phyloP scores from a whole-genome alignment of 2,797 vertebrate species.

The Spatula clypeata region DNA sequence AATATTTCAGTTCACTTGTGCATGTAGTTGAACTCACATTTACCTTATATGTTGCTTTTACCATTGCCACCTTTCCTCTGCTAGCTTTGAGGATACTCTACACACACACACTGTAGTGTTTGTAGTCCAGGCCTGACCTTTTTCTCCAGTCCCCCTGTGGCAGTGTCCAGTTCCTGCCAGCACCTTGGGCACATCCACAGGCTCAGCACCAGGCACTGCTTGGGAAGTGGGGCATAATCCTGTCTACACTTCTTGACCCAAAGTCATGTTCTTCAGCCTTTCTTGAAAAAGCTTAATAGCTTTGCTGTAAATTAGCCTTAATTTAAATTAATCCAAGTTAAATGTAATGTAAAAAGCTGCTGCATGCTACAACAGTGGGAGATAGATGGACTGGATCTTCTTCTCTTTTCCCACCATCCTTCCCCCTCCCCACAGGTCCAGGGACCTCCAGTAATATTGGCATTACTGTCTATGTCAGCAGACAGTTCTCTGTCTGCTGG shows the following conservation, averaged over 20 bases:
- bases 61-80: background rate
- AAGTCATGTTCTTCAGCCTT: background rate
- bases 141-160: background rate
- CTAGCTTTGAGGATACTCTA: background rate
- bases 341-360: too few relatives aligned
- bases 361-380: background rate
- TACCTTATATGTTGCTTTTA: background rate
- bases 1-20: background rate
- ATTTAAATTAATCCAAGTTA: too few relatives aligned
- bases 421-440: background rate
- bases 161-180: background rate
- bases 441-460: background rate
- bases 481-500: background rate
- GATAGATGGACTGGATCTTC: background rate
- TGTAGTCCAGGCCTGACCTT: background rate
- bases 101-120: background rate
- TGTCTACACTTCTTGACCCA: background rate
- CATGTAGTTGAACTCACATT: background rate
- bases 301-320: background rate
- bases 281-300: background rate
- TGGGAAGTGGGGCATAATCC: background rate
- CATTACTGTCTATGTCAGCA: too few relatives aligned
- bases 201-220: background rate
- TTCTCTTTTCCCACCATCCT: background rate
- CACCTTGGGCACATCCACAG: too few relatives aligned